Evolutionary conservation across 2,888 invertebrate species (phyloP).

Genomic region (Cosmorhoe ocellata): DNA sequence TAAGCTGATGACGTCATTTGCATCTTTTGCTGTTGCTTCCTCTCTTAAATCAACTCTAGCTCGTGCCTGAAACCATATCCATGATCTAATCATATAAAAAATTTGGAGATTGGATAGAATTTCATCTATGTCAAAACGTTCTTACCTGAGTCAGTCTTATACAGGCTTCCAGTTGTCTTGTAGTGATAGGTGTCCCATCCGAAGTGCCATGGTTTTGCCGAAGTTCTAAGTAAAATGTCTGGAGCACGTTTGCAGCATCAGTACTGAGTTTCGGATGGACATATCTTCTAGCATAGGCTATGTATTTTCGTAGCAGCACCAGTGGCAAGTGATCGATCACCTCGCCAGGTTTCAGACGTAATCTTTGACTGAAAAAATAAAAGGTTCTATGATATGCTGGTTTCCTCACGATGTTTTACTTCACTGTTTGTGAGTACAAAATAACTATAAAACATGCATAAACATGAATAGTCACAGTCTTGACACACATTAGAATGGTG

Average conservation of each 20-base stretch:
- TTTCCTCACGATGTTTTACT: too few species aligned
- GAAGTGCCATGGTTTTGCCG: conserved; percentile 85
- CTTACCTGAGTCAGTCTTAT: conserved; percentile 90
- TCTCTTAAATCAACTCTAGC: conserved; percentile 93
- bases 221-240: conserved; percentile 91
- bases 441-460: too few species aligned
- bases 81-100: background rate
- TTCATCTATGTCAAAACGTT: background rate
- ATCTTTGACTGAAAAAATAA: conserved; percentile 76
- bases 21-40: conserved; percentile 90
- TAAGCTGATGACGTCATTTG: conserved; percentile 92
- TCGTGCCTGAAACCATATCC: conserved; percentile 85
- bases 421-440: too few species aligned
- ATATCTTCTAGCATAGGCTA: conserved; percentile 94
- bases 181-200: conserved; percentile 90
- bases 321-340: conserved; percentile 88
- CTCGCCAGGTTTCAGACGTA: conserved; percentile 84
- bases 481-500: too few species aligned
- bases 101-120: too few species aligned
- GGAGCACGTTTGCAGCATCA: conserved; percentile 87
- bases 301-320: conserved; percentile 92
- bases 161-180: conserved; percentile 94
- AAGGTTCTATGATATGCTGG: too few species aligned
- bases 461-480: too few species aligned
- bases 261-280: conserved; percentile 89